A percentile compares a stretch with the other conserved stretches of the same genome.
Conservation (phyloP, 2,888 invertebrate species). For the Eledone cirrhosa region DNA sequence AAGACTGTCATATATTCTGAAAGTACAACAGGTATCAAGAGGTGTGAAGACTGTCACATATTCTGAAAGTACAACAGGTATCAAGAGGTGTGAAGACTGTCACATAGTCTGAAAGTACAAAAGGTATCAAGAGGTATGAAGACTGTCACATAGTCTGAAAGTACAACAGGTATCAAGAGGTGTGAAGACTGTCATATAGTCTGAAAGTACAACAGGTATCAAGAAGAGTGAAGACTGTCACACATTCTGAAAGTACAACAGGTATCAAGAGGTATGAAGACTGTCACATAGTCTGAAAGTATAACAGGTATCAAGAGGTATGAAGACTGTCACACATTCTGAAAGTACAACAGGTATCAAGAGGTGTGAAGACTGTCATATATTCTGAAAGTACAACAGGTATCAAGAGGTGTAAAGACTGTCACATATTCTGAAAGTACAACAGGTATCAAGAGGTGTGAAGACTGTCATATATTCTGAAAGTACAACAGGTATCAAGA, state of each 20-base stretch:
- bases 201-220: slow-evolving; percentile 36
- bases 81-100: slow-evolving; percentile 78
- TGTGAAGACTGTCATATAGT: slow-evolving; percentile 84
- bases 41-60: slow-evolving; percentile 86
- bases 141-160: slow-evolving; percentile 78
- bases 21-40: slow-evolving; percentile 47
- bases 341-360: background rate
- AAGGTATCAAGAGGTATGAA: slow-evolving; percentile 72
- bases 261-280: slow-evolving; percentile 73
- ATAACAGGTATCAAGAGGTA: slow-evolving; percentile 67
- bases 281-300: slow-evolving; percentile 78
- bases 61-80: slow-evolving; percentile 45
- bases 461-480: slow-evolving; percentile 81
- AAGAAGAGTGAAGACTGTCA: slow-evolving; percentile 78
- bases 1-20: slow-evolving; percentile 81
- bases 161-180: slow-evolving; percentile 64
- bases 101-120: slow-evolving; percentile 72
- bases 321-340: slow-evolving; percentile 83
- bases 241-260: slow-evolving; percentile 70
- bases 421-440: slow-evolving; percentile 75
- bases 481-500: slow-evolving; percentile 47
- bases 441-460: slow-evolving; percentile 70
- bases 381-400: slow-evolving; percentile 66
- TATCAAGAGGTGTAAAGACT: slow-evolving; percentile 76
- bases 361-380: slow-evolving; percentile 84